Evolutionary conservation across 2,888 invertebrate species (phyloP), one percentile per base, ranked within the genome.

Genomic region (Dinocampus coccinellae): DNA sequence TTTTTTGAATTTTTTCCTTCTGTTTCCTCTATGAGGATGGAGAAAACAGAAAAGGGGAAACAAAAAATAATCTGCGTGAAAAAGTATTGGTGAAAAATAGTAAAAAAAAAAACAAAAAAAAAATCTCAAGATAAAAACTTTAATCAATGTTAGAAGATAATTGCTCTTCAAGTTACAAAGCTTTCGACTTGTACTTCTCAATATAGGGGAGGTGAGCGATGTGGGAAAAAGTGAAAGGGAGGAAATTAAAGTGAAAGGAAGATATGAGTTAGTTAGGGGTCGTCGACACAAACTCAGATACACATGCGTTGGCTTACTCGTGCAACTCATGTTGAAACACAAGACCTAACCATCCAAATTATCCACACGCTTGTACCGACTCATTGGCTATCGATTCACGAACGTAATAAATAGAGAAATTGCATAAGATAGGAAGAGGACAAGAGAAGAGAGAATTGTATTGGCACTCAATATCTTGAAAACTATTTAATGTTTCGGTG

Each of bases 391-490:
- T 64, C 53, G 64, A 64, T 53, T 53, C 34, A 13, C 10, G n/a
- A 33, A 22, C n/a, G 13, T n/a, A 36, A 36, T 22, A n/a, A n/a
- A 2, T 16, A 13, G 11, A 3, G 16, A 24, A 34, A 16, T 34
- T 4, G 34, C 22, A 20, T 20, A n/a, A n/a, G n/a, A n/a, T n/a
- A n/a, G n/a, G n/a, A n/a, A n/a, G 11, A 16, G 20, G 33, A 9
- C 3, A 36, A 7, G 60, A 11, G 7, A 7, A 60, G 11, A n/a
- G 16, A 20, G 20, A 26, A 3, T 60, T 16, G 20, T 2, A 33
- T 10, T 39, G 22, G 34, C 52, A 39, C 53, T 63, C 29, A 64
- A 64, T 64, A 53, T 53, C 53, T 29, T 64, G 22, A 53, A 64
- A 64, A 53, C 64, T 53, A 53, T 11, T 22, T 53, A 39, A 34